phyloP scores from a whole-genome alignment of 2,888 invertebrate species.

The Aplocera efformata region DNA sequence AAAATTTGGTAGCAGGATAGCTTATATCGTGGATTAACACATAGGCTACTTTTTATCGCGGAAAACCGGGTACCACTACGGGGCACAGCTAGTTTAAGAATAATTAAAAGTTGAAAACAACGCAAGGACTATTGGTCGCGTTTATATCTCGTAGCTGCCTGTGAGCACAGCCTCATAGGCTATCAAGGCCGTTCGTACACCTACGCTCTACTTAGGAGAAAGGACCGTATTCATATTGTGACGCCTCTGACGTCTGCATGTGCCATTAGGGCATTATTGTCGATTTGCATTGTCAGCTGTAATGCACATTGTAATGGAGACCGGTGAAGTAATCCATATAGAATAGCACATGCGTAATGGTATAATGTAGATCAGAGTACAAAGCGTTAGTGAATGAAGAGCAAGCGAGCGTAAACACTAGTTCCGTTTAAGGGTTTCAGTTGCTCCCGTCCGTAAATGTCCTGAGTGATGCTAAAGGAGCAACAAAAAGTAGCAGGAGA shows the following conservation, averaged over 20 bases:
- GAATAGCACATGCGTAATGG: constrained; percentile 1
- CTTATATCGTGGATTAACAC: no score
- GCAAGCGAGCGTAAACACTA: no score
- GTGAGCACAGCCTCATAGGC: constrained; percentile 17
- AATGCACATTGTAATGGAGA: constrained; percentile 27
- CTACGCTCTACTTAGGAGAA: constrained; percentile 70
- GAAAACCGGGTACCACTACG: no score
- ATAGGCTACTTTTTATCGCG: no score
- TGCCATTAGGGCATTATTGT: constrained; percentile 50
- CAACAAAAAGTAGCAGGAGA: no score
- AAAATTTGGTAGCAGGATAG: no score
- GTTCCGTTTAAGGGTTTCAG: no score
- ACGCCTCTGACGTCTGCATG: constrained; percentile 48
- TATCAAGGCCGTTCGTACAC: constrained; percentile 46
- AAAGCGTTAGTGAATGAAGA: no score
- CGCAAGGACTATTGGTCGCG: constrained; percentile 7
- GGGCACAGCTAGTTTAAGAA: no score
- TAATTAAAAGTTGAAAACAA: not conserved
- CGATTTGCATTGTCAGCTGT: constrained; percentile 44
- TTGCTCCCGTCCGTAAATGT: no score
- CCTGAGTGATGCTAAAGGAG: no score
- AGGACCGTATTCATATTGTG: constrained; percentile 65
- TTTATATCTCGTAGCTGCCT: constrained; percentile 9
- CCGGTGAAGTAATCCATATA: constrained; percentile 22
- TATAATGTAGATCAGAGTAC: no score